Base-by-base conservation (phyloP, 2,888 invertebrate species). In the Bedellia somnulentella region DNA sequence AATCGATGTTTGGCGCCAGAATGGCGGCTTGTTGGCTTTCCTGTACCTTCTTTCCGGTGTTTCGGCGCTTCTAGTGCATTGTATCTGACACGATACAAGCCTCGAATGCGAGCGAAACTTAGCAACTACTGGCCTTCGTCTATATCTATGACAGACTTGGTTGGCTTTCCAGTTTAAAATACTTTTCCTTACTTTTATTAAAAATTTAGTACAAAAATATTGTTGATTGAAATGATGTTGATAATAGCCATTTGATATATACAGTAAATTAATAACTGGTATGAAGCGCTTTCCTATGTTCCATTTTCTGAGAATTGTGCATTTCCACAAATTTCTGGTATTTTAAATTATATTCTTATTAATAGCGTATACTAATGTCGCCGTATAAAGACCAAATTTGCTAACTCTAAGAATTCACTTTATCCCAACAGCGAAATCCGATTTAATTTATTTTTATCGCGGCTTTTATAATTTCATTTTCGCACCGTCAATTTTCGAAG, bases 401-500 rank as follows among this genome's bases (percentile, higher is more conserved):
- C 59, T 57, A 67, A 58, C 64, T 64, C 63, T 62, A 60, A 67
- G 26, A 71, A 67, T 57, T 58, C 55, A 60, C 55, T 54, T 68
- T 68, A n/a, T 60, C 61, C 56, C 64, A 59, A 61, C 71, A 63
- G 61, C 66, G 55, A 68, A 70, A 71, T 75, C 75, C 68, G 70
- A 75, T 76, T 75, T 76, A 75, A 76, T 76, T 75, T 76, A 76
- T 76, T 76, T 76, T 76, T 75, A 75, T 75, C 75, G 71, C 57
- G 52, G 62, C 63, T 68, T 73, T 75, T 73, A 73, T 75, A 75
- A 76, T 76, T 76, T 76, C 70, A 75, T 75, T 75, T 76, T 75
- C 76, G 68, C 76, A 75, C 75, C 75, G 75, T 73, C 70, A 70
- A 70, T 71, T 73, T 75, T 54, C 58, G 60, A 66, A 59, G 68